phyloP scores from a whole-genome alignment of 1,140 invertebrate species.

The Ganaspis sp. region DNA sequence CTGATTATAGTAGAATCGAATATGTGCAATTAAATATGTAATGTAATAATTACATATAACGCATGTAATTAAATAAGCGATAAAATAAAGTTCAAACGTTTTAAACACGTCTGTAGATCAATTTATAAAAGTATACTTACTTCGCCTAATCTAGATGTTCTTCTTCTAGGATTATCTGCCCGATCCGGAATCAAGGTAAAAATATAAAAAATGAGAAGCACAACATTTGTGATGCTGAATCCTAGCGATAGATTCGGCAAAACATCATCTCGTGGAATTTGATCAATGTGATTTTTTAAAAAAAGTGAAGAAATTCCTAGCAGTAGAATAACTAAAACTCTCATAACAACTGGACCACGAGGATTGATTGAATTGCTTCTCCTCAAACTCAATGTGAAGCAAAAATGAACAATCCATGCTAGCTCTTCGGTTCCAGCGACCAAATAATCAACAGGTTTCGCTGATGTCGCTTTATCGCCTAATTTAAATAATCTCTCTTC shows the following conservation, averaged over 20 bases:
- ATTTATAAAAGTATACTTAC: slow-evolving; percentile 69
- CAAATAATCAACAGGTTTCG: slow-evolving; percentile 82
- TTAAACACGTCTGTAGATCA: too few relatives aligned
- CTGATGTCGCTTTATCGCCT: slow-evolving; percentile 59
- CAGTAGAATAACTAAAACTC: slow-evolving; percentile 71
- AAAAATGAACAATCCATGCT: slow-evolving; percentile 87
- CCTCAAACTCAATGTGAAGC: slow-evolving; percentile 83
- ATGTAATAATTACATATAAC: too few relatives aligned
- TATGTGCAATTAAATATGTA: too few relatives aligned
- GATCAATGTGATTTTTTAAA: slow-evolving; percentile 61
- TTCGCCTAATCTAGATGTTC: slow-evolving; percentile 73
- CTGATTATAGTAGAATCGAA: too few relatives aligned
- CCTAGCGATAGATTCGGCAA: slow-evolving; percentile 67
- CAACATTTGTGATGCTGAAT: slow-evolving; percentile 69
- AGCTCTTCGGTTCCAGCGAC: slow-evolving; percentile 81
- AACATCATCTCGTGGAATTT: slow-evolving; percentile 58
- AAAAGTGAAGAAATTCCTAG: slow-evolving; percentile 62
- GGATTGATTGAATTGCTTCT: slow-evolving; percentile 80
- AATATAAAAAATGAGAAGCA: slow-evolving; percentile 76
- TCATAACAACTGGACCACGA: slow-evolving; percentile 82
- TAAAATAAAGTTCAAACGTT: too few relatives aligned
- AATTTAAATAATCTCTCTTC: slow-evolving; percentile 40
- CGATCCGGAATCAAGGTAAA: slow-evolving; percentile 80
- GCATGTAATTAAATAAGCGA: too few relatives aligned
- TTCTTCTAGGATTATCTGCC: slow-evolving; percentile 36